Conservation (phyloP, 2,113 vertebrate genomes). For the Mastomys natalensis region DNA sequence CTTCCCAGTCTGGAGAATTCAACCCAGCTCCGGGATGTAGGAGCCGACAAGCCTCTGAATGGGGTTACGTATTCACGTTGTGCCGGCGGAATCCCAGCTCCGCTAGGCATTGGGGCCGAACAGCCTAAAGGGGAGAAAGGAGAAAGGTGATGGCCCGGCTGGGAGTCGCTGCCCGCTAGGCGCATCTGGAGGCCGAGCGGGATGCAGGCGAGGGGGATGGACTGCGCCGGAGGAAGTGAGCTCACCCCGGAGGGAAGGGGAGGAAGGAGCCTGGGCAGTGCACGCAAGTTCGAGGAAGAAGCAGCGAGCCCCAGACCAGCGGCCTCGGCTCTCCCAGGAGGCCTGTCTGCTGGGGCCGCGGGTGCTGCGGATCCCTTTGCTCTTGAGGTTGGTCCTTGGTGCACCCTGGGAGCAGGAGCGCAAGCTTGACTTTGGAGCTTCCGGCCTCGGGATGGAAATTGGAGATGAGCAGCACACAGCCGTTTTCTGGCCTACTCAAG, state of each 20-base stretch:
- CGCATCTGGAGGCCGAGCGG: rapidly evolving
- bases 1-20: too few relatives aligned
- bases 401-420: neutral
- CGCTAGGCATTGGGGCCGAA: too few relatives aligned
- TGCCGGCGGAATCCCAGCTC: too few relatives aligned
- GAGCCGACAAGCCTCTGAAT: too few relatives aligned
- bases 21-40: too few relatives aligned
- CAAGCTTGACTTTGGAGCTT: neutral
- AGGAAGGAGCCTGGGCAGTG: neutral
- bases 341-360: too few relatives aligned
- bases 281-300: neutral
- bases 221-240: conserved; percentile 72
- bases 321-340: neutral
- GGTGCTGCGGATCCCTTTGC: rapidly evolving
- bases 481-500: neutral
- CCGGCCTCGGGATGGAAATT: neutral
- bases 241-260: conserved; percentile 10
- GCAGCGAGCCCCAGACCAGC: neutral
- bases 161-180: neutral
- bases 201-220: neutral
- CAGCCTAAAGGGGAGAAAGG: too few relatives aligned
- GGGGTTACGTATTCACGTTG: too few relatives aligned
- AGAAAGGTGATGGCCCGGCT: neutral
- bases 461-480: neutral
- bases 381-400: rapidly evolving